Percentiles rank a stretch among this genome's conserved stretches.
These are phyloP conservation scores for Bruchidius siliquastri DNA, from an alignment of 2,888 invertebrate species.

Conservation along the genomic window DNA sequence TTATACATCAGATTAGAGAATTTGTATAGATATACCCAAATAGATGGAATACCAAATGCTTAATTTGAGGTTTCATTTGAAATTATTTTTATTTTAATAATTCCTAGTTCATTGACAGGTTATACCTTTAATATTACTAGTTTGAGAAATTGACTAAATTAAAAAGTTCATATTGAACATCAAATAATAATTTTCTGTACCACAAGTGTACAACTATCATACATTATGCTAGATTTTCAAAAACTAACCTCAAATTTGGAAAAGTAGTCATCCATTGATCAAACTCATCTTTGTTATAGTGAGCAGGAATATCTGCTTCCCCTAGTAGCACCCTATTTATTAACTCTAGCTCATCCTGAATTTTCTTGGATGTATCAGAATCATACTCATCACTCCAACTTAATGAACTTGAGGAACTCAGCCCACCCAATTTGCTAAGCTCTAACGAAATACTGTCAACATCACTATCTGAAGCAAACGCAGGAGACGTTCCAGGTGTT, in stretches of 20 bases:
- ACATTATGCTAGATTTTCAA: too few species aligned
- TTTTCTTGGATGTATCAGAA: constrained; percentile 50
- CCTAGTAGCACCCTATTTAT: constrained; percentile 56
- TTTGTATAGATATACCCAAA: too few species aligned
- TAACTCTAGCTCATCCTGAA: constrained; percentile 54
- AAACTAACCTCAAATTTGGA: constrained; percentile 53
- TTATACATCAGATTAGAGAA: too few species aligned
- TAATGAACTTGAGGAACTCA: constrained; percentile 43
- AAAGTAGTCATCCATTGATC: constrained; percentile 56
- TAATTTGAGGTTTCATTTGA: too few species aligned
- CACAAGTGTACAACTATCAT: too few species aligned
- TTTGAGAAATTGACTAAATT: too few species aligned
- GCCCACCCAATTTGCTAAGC: constrained; percentile 18
- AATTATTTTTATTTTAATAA: too few species aligned
- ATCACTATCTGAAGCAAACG: constrained; percentile 7
- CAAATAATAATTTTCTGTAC: too few species aligned
- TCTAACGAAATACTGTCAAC: constrained; percentile 13
- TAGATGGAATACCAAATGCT: too few species aligned
- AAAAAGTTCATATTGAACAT: too few species aligned
- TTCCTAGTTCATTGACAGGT: too few species aligned
- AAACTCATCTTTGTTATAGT: constrained; percentile 55
- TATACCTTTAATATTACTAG: too few species aligned
- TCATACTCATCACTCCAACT: constrained; percentile 54
- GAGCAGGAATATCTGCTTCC: constrained; percentile 49
- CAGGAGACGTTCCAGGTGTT: not conserved